Conservation (phyloP, 1,140 invertebrate species). For the Lethocerus indicus region DNA sequence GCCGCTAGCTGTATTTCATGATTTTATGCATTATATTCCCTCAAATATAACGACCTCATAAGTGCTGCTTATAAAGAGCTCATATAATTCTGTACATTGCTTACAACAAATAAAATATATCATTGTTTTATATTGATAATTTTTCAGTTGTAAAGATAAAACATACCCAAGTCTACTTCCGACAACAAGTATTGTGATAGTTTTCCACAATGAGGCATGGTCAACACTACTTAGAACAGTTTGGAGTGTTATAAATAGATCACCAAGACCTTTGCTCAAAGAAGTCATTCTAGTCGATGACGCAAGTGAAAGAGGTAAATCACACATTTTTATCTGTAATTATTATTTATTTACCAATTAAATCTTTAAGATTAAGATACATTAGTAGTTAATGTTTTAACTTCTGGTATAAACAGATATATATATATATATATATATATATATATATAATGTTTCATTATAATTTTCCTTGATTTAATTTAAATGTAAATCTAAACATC, state of each 20-base stretch:
- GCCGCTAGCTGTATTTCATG: no score
- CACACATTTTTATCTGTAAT: not conserved
- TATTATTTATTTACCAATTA: not conserved
- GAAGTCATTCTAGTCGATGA: conserved; percentile 94
- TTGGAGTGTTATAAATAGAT: conserved; percentile 92
- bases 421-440: no score
- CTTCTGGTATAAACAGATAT: no score
- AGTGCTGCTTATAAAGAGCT: no score
- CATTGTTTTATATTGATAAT: no score
- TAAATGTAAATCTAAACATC: no score
- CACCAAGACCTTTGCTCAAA: conserved; percentile 65
- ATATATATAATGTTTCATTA: no score
- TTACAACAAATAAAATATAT: no score
- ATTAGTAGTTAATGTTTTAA: not conserved
- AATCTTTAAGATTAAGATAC: not conserved
- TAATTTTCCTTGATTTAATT: not conserved
- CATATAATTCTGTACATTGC: no score
- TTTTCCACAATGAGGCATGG: conserved; percentile 98
- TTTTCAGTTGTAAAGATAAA: conserved; percentile 56
- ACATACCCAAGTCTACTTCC: conserved; percentile 59
- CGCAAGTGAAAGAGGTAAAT: conserved; percentile 75
- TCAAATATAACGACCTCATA: no score
- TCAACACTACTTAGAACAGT: conserved; percentile 86
- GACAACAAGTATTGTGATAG: conserved; percentile 85
- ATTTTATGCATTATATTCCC: no score